phyloP scores from a whole-genome alignment of 1,140 invertebrate genomes.

The Anoplolepis gracilipes region DNA sequence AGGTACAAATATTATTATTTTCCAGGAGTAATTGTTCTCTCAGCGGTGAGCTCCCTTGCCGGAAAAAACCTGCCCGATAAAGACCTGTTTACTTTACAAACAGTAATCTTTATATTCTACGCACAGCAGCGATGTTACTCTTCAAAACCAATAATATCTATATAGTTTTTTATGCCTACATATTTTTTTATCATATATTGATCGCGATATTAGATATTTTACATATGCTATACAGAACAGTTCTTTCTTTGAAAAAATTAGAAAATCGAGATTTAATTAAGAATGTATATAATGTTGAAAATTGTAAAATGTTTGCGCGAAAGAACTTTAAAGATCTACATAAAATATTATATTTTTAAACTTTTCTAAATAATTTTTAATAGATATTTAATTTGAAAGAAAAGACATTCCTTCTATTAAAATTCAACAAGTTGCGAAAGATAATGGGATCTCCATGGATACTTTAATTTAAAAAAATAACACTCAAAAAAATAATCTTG shows the following conservation, averaged over 20 bases:
- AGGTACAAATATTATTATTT: conserved; percentile 76
- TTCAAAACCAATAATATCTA: neutral
- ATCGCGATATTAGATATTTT: neutral
- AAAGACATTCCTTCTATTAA: neutral
- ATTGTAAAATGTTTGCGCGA: neutral
- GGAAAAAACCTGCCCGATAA: conserved; percentile 57
- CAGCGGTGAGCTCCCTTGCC: conserved; percentile 45
- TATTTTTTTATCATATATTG: neutral
- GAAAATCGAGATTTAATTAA: neutral
- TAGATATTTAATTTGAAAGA: neutral
- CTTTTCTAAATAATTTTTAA: neutral
- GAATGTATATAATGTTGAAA: neutral
- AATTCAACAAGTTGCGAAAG: neutral
- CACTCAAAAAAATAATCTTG: no score
- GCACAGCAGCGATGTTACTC: conserved; percentile 47
- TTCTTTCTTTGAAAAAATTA: neutral
- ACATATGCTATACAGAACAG: neutral
- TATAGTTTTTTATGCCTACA: neutral
- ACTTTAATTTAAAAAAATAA: neutral
- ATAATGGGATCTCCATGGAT: neutral
- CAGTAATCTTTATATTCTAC: conserved; percentile 51
- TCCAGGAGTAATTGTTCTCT: conserved; percentile 72
- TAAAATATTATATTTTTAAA: neutral
- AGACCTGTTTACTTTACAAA: conserved; percentile 71
- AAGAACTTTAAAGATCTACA: neutral